Percentiles rank a stretch among this genome's conserved stretches.
Evolutionary conservation across 2,888 invertebrate species (phyloP).

Genomic region (Amblyjoppa proteus): DNA sequence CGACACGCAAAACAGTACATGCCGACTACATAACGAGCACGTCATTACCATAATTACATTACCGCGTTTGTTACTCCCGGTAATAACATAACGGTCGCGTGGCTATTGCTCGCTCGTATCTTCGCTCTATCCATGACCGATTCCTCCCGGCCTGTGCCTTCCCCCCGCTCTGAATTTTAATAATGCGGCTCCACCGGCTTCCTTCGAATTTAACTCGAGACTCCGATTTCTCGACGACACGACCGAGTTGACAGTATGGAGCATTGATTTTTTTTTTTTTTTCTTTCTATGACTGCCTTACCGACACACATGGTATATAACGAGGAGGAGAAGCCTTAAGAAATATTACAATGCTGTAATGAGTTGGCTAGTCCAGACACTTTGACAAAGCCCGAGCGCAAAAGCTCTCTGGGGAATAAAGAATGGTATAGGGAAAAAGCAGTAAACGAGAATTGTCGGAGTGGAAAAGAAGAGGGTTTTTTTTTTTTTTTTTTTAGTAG

Average conservation of each 20-base stretch:
- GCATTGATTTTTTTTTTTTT: not conserved
- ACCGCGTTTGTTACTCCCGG: conserved; percentile 69
- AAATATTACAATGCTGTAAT: conserved; percentile 11
- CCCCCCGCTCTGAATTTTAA: conserved; percentile 44
- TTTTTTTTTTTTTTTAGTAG: not conserved
- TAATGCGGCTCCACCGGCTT: conserved; percentile 25
- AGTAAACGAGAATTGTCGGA: conserved; percentile 53
- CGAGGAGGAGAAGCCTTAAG: not conserved
- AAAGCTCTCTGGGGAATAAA: conserved; percentile 18
- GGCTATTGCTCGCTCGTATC: conserved; percentile 68
- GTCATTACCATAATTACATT: conserved; percentile 74
- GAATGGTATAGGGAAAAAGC: conserved; percentile 34
- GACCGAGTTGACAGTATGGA: not conserved
- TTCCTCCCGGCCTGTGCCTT: conserved; percentile 20
- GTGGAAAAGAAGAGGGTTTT: conserved; percentile 56
- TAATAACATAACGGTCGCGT: conserved; percentile 72
- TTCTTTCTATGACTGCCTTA: not conserved
- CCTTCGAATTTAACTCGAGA: conserved; percentile 27
- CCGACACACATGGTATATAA: not conserved
- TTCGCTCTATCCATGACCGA: conserved; percentile 42
- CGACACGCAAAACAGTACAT: conserved; percentile 17
- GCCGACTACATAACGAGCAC: conserved; percentile 69
- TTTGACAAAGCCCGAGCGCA: conserved; percentile 68
- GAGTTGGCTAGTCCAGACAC: conserved; percentile 50
- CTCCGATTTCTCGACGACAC: conserved; percentile 18